A percentile compares a stretch with the other conserved stretches of the same genome.
These are phyloP conservation scores for Alfaro cultratus DNA, from an alignment of 2,797 vertebrate genomes.

Conservation along the genomic window DNA sequence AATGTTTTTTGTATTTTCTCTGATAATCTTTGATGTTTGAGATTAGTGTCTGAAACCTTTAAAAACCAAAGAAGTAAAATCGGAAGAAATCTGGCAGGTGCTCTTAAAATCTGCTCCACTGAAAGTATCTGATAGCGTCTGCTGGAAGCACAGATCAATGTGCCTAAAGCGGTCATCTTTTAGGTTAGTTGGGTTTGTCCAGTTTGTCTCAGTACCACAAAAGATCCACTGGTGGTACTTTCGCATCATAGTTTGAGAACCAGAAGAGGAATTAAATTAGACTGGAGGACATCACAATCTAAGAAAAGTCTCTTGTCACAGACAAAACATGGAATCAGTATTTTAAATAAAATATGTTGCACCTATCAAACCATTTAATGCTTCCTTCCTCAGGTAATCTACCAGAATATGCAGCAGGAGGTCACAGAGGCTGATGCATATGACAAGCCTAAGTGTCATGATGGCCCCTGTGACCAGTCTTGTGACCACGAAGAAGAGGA, in stretches of 20 bases:
- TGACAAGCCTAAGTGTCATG: constrained; percentile 66
- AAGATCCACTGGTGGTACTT: neutral
- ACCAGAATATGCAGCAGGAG: constrained; percentile 82
- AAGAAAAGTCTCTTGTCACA: neutral
- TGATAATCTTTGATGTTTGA: neutral
- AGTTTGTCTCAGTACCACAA: neutral
- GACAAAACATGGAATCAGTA: neutral
- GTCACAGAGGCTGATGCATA: constrained; percentile 79
- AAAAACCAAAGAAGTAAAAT: neutral
- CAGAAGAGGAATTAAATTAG: neutral
- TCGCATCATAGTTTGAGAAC: neutral
- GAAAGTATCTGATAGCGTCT: neutral
- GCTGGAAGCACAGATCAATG: neutral
- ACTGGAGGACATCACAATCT: neutral
- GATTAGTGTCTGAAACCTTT: neutral
- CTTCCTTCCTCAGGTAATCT: constrained; percentile 60
- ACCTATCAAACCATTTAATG: constrained; percentile 1
- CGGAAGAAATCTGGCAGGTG: neutral
- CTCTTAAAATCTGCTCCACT: neutral
- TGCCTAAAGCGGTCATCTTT: neutral
- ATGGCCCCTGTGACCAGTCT: constrained; percentile 84
- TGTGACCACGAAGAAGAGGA: constrained; percentile 86
- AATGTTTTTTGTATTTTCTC: neutral
- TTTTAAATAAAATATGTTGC: neutral
- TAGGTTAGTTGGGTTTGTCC: neutral